Percentiles rank a stretch among this genome's conserved stretches.
Conservation (phyloP, 2,888 invertebrate species). For the Resseliella maxima region DNA sequence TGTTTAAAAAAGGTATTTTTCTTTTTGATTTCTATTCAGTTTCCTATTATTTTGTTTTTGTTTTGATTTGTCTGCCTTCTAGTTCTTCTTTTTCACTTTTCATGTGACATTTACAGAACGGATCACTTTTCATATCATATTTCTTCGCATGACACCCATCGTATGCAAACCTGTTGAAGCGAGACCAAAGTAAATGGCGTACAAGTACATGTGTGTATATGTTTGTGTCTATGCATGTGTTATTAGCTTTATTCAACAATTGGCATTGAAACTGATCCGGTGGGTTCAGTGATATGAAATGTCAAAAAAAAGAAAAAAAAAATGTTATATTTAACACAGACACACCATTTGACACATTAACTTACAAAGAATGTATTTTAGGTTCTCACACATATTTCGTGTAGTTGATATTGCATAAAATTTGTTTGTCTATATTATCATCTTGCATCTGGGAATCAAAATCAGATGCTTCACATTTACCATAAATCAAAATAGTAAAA, state of each 20-base stretch:
- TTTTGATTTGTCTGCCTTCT: too few relatives aligned
- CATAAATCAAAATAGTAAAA: too few relatives aligned
- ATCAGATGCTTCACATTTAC: background rate
- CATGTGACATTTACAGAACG: background rate
- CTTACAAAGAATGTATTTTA: background rate
- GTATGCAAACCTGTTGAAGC: too few relatives aligned
- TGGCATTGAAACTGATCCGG: background rate
- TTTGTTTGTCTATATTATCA: background rate
- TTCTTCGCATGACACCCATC: too few relatives aligned
- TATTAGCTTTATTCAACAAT: background rate
- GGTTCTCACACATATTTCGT: background rate
- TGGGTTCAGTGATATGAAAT: background rate
- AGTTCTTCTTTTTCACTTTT: too few relatives aligned
- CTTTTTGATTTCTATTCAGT: background rate
- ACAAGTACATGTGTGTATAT: too few relatives aligned
- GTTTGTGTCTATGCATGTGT: too few relatives aligned
- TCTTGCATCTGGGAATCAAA: background rate
- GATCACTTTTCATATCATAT: background rate
- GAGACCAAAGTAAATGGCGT: too few relatives aligned
- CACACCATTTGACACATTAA: conserved; percentile 11
- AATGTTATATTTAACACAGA: background rate
- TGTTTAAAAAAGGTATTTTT: too few relatives aligned
- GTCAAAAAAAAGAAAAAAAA: background rate
- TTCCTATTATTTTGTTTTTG: background rate
- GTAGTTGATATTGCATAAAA: conserved; percentile 25